Evolutionary conservation across 1,140 invertebrate species (phyloP), one percentile per base, ranked within the genome.

Genomic region (Hypothenemus hampei): DNA sequence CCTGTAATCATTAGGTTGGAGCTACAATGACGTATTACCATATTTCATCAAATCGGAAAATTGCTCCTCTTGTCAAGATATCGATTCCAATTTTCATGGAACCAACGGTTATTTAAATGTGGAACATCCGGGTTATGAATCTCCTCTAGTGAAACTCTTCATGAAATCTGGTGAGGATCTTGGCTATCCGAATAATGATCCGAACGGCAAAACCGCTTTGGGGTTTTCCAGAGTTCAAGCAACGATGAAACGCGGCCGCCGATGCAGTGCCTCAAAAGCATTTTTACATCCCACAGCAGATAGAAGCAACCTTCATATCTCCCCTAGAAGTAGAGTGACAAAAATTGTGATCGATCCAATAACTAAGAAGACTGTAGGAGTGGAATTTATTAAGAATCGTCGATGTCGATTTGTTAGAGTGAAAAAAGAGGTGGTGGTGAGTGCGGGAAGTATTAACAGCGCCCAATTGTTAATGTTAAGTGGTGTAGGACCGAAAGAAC

Each of bases 401-500:
- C 78, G 80, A 68, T 73, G 82, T 1, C 79, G 83, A 57, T 77
- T 81, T n/a, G 82, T 91, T 3, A 70, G 80, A 21, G 87, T 87
- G 0, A 80, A 73, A 10, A 91, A 88, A 65, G 94, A 97, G 72
- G 83, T 96, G 0, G 86, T 95, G 45, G 61, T 95, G 8, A 89
- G 87, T 4, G 90, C 82, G 1, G 95, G 95, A 1, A 78, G 91
- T 0, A 78, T 97, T 0, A 93, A 93, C 67, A 91, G 90, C 1
- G 88, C 94, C 0, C 93, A 97, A 63, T 63, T 98, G 0, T 69
- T 98, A 3, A 93, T 97, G 89, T 69, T 97, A 0, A 94, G 91
- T 1, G 95, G 93, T 0, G 80, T 96, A 4, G 93, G 93, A 0
- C 90, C 92, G 0, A 76, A 76, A 20, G 81, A 88, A 40, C 83